A percentile compares a stretch with the other conserved stretches of the same genome.
Evolutionary conservation across 1,140 invertebrate species (phyloP).

Genomic region (Ctenoplectra terminalis): DNA sequence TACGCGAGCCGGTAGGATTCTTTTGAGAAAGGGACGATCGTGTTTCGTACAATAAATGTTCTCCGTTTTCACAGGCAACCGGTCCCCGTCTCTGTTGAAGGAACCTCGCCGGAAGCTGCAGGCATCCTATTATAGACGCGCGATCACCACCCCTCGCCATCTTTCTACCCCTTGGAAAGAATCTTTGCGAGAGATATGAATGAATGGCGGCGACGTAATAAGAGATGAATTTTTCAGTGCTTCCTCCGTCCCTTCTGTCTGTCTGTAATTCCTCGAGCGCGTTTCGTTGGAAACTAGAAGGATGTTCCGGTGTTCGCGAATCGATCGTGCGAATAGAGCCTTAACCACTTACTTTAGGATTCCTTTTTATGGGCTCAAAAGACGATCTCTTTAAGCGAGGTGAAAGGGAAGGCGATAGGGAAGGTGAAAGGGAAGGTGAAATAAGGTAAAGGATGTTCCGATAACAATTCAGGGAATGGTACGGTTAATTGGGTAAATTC

Average conservation of each 20-base stretch:
- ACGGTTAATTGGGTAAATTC: too few species aligned
- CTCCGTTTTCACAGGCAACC: constrained; percentile 46
- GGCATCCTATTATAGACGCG: constrained; percentile 42
- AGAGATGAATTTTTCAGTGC: constrained; percentile 44
- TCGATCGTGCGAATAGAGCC: background rate
- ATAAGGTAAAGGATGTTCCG: too few species aligned
- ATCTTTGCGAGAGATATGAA: constrained; percentile 30
- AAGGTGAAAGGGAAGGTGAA: too few species aligned
- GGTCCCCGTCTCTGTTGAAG: constrained; percentile 9
- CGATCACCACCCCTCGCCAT: constrained; percentile 18
- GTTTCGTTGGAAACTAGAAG: background rate
- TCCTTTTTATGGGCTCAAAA: background rate
- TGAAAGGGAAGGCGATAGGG: too few species aligned
- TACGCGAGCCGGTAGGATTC: constrained; percentile 47
- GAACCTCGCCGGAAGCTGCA: constrained; percentile 22
- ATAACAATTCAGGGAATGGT: too few species aligned
- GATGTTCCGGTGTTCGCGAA: background rate
- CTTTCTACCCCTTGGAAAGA: background rate
- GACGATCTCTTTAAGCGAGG: too few species aligned
- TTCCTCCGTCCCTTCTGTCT: background rate
- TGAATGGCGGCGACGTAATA: constrained; percentile 41
- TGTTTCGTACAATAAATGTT: constrained; percentile 62
- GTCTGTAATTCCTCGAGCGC: background rate
- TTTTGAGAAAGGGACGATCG: constrained; percentile 51
- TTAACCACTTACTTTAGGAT: background rate